Evolutionary conservation across 2,113 vertebrate genomes (phyloP), one percentile per base, ranked within the genome.

Genomic region (Sialia sialis): DNA sequence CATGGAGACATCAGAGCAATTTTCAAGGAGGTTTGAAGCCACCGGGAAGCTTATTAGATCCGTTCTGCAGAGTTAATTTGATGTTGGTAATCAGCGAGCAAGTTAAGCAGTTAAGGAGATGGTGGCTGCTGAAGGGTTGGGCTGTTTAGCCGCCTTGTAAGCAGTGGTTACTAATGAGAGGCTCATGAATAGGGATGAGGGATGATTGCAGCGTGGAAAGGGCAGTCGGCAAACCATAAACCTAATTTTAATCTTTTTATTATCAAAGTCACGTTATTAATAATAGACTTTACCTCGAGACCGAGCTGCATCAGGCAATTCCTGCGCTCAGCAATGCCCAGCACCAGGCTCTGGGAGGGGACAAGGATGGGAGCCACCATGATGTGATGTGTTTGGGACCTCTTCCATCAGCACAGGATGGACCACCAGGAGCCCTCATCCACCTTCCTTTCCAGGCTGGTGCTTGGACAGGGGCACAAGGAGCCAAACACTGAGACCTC

Each of bases 211-310:
- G 87, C 16, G 23, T 26, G 85, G 78, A 90, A 80, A 92, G 94
- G 94, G 92, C 91, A 94, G 93, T 60, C 96, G 75, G 89, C 93
- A 95, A 95, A 84, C 92, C 96, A 84, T 93, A 91, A 95, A 88
- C 95, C 66, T 78, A n/a, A 91, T 94, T 80, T 96, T 93, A 72
- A 94, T 96, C 95, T 94, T 94, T 95, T 95, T 94, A 89, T 95
- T 94, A 94, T 82, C 90, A 83, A 91, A 95, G 93, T 72, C 84
- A 54, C 55, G 25, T 96, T 95, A 94, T 93, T 93, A 95, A 96
- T 93, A 94, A 95, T 52, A 58, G 90, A 43, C 67, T 78, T 87
- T 82, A 66, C 39, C 43, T 87, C 11, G 67, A 85, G 84, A 58
- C 64, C 56, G 5, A 63, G 86, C 69, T 70, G 48, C 46, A 43